These are phyloP conservation scores for Agonopterix subpropinquella DNA, from an alignment of 2,888 invertebrate genomes.

Conservation along the genomic window DNA sequence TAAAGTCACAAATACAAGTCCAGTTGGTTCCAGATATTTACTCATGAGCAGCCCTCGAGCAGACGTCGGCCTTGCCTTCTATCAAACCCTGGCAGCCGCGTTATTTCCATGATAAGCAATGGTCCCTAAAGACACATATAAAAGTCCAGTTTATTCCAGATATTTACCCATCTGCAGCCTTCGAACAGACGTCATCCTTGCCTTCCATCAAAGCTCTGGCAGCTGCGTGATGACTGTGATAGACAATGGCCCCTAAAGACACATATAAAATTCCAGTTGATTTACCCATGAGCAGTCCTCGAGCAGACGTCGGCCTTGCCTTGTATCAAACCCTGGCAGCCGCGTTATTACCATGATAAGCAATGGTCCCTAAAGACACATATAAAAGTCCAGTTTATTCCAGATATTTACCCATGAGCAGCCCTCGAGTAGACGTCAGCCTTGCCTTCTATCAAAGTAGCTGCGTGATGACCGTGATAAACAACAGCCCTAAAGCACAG, in stretches of 20 bases:
- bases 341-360: neutral
- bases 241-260: too few species aligned
- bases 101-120: neutral
- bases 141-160: neutral
- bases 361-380: neutral
- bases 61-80: too few species aligned
- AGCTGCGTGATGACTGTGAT: constrained; percentile 96
- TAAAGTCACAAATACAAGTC: too few species aligned
- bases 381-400: neutral
- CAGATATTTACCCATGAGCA: constrained; percentile 74
- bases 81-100: too few species aligned
- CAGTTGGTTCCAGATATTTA: neutral
- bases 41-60: too few species aligned
- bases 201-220: constrained; percentile 92
- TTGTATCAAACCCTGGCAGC: too few species aligned
- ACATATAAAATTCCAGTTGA: too few species aligned
- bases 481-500: too few species aligned
- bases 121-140: neutral
- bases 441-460: constrained; percentile 92
- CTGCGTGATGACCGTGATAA: constrained; percentile 96
- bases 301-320: too few species aligned
- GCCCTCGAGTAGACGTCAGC: constrained; percentile 90
- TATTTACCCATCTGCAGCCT: constrained; percentile 80
- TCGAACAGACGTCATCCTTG: constrained; percentile 89
- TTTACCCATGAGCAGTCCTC: too few species aligned